Evolutionary conservation across 2,888 invertebrate genomes (phyloP).

Genomic region (Calameuta pallipes): DNA sequence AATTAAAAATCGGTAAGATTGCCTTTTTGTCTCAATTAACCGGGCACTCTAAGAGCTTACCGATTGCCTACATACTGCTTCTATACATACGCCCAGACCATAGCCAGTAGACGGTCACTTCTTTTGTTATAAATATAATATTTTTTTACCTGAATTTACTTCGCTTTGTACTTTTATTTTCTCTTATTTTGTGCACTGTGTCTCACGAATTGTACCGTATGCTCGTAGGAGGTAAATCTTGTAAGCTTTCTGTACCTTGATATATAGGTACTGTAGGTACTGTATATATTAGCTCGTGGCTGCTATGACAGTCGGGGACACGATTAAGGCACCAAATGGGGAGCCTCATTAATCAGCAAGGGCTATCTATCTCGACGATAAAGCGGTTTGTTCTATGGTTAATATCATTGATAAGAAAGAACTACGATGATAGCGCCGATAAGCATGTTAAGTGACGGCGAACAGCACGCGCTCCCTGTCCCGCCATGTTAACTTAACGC

Average conservation of each 20-base stretch:
- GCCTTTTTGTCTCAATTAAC: not conserved
- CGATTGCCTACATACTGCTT: not conserved
- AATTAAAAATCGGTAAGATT: not conserved
- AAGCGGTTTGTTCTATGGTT: constrained; percentile 40
- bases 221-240: too few species aligned
- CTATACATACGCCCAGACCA: not conserved
- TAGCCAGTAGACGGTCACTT: too few species aligned
- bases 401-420: constrained; percentile 36
- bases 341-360: constrained; percentile 35
- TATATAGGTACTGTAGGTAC: not conserved
- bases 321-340: constrained; percentile 27
- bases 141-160: too few species aligned
- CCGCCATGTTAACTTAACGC: not conserved
- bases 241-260: too few species aligned
- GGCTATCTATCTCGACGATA: constrained; percentile 35
- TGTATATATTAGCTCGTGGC: too few species aligned
- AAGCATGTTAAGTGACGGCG: constrained; percentile 14
- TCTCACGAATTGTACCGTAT: not conserved
- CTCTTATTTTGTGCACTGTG: not conserved
- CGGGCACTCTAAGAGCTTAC: not conserved
- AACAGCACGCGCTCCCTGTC: constrained; percentile 5
- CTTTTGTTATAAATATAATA: too few species aligned
- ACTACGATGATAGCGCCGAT: constrained; percentile 16
- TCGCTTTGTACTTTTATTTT: too few species aligned
- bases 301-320: not conserved